These are phyloP conservation scores for Megaceryle torquata DNA, from an alignment of 2,113 vertebrate genomes.

Conservation along the genomic window DNA sequence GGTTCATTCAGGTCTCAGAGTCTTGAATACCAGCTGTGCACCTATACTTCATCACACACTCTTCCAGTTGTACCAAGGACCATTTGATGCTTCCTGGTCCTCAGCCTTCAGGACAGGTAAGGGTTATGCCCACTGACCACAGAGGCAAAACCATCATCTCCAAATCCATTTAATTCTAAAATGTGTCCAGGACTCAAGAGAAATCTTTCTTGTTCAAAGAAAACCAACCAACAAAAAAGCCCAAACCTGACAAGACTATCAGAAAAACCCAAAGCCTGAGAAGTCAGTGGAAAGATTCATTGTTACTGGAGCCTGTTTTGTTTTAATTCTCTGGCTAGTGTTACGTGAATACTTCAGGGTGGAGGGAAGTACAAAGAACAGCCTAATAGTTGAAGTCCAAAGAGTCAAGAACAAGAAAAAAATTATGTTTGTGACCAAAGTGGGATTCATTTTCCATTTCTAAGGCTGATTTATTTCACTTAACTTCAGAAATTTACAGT, in stretches of 20 bases:
- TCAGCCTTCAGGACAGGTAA: background rate
- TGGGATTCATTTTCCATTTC: background rate
- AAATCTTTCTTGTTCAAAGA: background rate
- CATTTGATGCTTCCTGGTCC: background rate
- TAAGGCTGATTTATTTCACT: background rate
- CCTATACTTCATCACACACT: fast-evolving
- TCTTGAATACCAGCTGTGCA: fast-evolving
- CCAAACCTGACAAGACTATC: background rate
- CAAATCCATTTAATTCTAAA: background rate
- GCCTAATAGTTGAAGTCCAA: background rate
- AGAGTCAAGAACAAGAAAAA: background rate
- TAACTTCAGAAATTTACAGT: background rate
- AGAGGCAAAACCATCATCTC: background rate
- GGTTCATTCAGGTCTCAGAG: background rate
- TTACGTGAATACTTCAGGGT: background rate
- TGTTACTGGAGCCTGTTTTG: background rate
- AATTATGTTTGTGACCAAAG: background rate
- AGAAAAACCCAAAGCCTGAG: background rate
- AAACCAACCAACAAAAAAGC: background rate
- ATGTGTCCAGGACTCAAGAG: background rate
- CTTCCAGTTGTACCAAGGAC: background rate
- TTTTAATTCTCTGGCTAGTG: background rate
- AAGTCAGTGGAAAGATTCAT: background rate
- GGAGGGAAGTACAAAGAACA: background rate
- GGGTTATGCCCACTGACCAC: background rate